Evolutionary conservation across 2,113 vertebrate genomes (phyloP).

Genomic region (Monarcha castaneiventris): DNA sequence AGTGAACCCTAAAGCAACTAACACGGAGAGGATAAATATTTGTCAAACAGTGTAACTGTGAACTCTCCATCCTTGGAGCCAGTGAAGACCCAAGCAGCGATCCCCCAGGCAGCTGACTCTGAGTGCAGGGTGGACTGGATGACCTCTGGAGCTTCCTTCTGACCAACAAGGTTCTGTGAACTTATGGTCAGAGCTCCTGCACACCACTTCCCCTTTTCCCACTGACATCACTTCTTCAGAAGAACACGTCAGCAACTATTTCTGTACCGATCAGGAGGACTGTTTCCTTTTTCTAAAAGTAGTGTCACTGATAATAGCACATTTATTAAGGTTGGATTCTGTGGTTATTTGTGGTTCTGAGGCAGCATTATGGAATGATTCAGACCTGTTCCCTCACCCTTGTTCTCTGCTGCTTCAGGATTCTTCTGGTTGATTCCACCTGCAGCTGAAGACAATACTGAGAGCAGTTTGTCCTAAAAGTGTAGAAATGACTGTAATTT

Average conservation of each 20-base stretch:
- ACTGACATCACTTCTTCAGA: background rate
- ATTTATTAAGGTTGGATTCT: background rate
- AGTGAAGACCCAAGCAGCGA: background rate
- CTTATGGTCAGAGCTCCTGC: background rate
- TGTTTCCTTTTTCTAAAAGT: background rate
- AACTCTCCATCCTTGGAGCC: background rate
- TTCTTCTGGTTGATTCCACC: background rate
- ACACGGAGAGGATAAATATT: background rate
- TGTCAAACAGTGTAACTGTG: background rate
- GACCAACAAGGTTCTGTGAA: background rate
- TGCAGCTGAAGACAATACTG: background rate
- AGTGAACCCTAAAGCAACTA: background rate
- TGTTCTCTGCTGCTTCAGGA: background rate
- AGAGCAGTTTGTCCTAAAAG: background rate
- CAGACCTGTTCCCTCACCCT: background rate
- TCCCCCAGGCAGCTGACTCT: accelerated
- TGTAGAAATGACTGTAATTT: background rate
- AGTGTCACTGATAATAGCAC: background rate
- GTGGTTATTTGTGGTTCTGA: background rate
- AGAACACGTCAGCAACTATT: background rate
- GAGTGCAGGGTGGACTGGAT: background rate
- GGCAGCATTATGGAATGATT: background rate
- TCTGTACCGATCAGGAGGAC: background rate
- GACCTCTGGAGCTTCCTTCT: background rate
- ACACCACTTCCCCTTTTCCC: background rate